Evolutionary conservation across 2,113 vertebrate species (phyloP).

Genomic region (Nothoprocta pentlandii): DNA sequence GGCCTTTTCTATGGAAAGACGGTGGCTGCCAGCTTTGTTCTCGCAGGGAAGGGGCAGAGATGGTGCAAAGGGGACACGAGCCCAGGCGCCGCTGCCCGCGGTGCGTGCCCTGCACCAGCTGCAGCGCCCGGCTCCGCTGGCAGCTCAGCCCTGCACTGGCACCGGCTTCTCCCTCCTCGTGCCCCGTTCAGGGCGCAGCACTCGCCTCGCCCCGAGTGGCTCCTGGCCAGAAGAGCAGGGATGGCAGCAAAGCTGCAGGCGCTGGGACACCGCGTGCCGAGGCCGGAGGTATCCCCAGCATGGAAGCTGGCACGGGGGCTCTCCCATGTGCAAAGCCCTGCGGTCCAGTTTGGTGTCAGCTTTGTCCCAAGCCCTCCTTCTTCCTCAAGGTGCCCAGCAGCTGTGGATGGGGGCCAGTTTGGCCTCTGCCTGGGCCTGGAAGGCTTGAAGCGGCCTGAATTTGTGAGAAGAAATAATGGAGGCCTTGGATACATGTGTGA

Average conservation of each 20-base stretch:
- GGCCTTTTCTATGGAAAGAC: neutral
- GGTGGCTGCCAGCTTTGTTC: neutral
- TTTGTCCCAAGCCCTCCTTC: neutral
- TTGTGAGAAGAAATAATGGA: neutral
- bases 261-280: neutral
- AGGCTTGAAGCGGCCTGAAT: neutral
- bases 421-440: neutral
- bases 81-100: neutral
- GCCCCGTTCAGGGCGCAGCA: neutral
- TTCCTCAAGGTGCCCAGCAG: neutral
- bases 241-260: neutral
- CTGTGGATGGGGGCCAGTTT: neutral
- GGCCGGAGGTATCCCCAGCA: neutral
- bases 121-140: too few species aligned
- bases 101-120: neutral
- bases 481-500: accelerated
- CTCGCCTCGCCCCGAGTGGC: too few species aligned
- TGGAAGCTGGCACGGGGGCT: too few species aligned
- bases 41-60: neutral
- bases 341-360: neutral
- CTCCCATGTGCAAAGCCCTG: neutral
- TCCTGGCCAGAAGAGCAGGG: neutral
- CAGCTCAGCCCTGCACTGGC: neutral
- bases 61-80: neutral
- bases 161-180: neutral